These are phyloP conservation scores for Leptothorax acervorum DNA, from an alignment of 2,888 invertebrate genomes.

Conservation along the genomic window DNA sequence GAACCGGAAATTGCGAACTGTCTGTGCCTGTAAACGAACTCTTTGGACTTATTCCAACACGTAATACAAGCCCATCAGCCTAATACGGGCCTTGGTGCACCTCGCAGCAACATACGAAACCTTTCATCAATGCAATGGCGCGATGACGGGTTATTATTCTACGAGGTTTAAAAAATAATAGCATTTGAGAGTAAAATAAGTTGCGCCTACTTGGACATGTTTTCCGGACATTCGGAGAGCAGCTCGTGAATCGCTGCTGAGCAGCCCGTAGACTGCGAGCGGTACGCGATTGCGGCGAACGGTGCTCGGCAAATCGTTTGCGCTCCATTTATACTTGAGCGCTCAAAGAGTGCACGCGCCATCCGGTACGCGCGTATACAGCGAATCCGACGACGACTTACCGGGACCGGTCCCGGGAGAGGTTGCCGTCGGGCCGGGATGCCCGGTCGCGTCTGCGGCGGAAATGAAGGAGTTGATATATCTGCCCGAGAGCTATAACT, in stretches of 20 bases:
- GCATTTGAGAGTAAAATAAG: slow-evolving; percentile 28
- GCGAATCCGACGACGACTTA: slow-evolving; percentile 61
- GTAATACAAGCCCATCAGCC: slow-evolving; percentile 37
- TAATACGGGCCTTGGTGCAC: slow-evolving; percentile 15
- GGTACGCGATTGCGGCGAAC: slow-evolving; percentile 31
- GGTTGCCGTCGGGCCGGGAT: slow-evolving; percentile 65
- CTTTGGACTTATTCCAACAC: slow-evolving; percentile 44
- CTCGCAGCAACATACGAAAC: slow-evolving; percentile 29
- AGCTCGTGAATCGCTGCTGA: neutral
- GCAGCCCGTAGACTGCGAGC: neutral
- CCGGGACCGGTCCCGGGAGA: slow-evolving; percentile 61
- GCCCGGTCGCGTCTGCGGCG: slow-evolving; percentile 81
- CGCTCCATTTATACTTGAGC: slow-evolving; percentile 50
- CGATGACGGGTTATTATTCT: slow-evolving; percentile 44
- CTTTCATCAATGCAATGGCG: slow-evolving; percentile 43
- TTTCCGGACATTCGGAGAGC: neutral
- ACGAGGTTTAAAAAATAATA: slow-evolving; percentile 41
- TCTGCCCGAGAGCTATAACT: slow-evolving; percentile 83
- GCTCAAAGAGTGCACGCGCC: slow-evolving; percentile 61
- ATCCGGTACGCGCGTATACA: slow-evolving; percentile 46
- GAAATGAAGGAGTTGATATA: slow-evolving; percentile 85
- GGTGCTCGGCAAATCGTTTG: neutral
- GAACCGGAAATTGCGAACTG: slow-evolving; percentile 52
- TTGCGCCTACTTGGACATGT: neutral
- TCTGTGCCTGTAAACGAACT: slow-evolving; percentile 48